These are phyloP conservation scores for Neofelis nebulosa DNA, from an alignment of 2,113 vertebrate genomes.

Conservation along the genomic window DNA sequence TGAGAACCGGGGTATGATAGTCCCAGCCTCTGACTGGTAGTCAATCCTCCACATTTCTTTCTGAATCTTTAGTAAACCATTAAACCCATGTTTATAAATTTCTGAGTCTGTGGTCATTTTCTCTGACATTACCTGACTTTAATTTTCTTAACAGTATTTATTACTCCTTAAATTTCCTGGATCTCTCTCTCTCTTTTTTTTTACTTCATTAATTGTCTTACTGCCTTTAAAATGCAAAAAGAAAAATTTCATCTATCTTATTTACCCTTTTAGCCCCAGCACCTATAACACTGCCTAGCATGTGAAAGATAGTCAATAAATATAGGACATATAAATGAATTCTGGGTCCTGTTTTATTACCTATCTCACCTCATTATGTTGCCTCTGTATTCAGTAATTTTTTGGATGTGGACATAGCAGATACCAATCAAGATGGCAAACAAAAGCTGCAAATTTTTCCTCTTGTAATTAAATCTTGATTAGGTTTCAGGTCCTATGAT, in stretches of 20 bases:
- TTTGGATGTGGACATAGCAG: background rate
- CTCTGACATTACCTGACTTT: background rate
- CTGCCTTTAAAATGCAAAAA: background rate
- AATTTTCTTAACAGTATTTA: conserved; percentile 23
- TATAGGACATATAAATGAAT: background rate
- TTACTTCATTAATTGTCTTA: background rate
- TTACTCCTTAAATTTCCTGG: background rate
- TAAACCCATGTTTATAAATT: background rate
- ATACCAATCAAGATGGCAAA: background rate
- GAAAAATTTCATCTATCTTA: background rate
- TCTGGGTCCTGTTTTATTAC: background rate
- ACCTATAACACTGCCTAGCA: background rate
- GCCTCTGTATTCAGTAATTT: background rate
- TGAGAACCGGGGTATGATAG: background rate
- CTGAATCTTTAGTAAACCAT: conserved; percentile 30
- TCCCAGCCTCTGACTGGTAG: background rate
- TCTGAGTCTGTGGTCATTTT: conserved; percentile 10
- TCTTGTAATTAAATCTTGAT: background rate
- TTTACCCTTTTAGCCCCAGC: background rate
- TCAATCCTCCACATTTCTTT: background rate
- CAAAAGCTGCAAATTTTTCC: background rate
- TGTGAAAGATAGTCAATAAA: background rate
- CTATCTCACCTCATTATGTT: background rate
- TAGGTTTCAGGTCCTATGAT: background rate
- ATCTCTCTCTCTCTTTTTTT: background rate